A percentile compares a stretch with the other conserved stretches of the same genome.
These are phyloP conservation scores for Ambastaia sidthimunki DNA, from an alignment of 2,797 vertebrate genomes.

Conservation along the genomic window DNA sequence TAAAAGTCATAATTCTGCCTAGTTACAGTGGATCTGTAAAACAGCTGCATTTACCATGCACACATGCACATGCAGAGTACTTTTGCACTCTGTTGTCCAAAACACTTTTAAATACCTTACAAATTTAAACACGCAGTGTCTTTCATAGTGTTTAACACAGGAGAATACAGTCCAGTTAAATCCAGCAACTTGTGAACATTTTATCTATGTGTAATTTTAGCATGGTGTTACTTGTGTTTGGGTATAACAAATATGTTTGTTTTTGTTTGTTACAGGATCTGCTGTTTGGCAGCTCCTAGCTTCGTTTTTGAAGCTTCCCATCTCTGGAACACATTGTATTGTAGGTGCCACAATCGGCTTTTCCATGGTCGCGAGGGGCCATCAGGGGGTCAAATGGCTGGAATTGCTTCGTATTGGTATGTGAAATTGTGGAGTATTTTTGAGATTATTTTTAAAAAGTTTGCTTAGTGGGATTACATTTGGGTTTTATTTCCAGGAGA, in stretches of 20 bases:
- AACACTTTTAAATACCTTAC: no score
- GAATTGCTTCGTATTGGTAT: slow-evolving; percentile 92
- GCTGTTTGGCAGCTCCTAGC: slow-evolving; percentile 94
- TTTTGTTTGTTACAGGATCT: slow-evolving; percentile 79
- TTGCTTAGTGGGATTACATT: not conserved
- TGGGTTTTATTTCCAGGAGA: not conserved
- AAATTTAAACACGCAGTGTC: no score
- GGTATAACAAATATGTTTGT: not conserved
- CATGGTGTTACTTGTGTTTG: slow-evolving; percentile 21
- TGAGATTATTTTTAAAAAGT: not conserved
- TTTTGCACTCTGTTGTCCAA: no score
- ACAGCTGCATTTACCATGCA: no score
- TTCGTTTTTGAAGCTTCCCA: slow-evolving; percentile 94
- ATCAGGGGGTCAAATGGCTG: slow-evolving; percentile 90
- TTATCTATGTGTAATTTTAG: not conserved
- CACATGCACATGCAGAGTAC: no score
- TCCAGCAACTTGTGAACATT: not conserved
- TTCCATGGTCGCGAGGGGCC: slow-evolving; percentile 89
- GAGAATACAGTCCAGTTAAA: not conserved
- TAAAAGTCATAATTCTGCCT: no score
- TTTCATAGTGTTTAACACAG: no score
- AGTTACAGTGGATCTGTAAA: no score
- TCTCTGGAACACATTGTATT: slow-evolving; percentile 97
- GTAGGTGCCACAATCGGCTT: slow-evolving; percentile 97
- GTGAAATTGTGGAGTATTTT: slow-evolving; percentile 17